Base-by-base conservation (phyloP, 2,888 invertebrate genomes). In the Cinara cedri region DNA sequence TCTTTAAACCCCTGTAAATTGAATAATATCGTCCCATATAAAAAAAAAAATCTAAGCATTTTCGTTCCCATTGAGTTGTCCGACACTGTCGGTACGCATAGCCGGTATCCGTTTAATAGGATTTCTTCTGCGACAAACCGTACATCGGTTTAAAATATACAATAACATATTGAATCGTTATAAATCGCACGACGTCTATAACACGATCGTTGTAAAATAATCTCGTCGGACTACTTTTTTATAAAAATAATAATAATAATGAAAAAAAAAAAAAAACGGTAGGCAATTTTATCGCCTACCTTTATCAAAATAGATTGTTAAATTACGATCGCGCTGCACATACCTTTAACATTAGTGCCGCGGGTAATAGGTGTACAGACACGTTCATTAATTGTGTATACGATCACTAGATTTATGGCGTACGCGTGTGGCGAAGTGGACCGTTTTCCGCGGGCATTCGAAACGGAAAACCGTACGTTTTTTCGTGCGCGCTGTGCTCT, bases 201-300 rank as follows among this genome's bases (percentile, higher is more conserved):
- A n/a, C n/a, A 26, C 16, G 26, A 24, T 26, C 34, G n/a, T 24
- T 51, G 8, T 68, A 13, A 8, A n/a, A 24, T 57, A 71, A 44
- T 57, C 44, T n/a, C 24, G 55, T 19, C 24, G 16, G 44, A 16
- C 10, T 70, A 68, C 70, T 54, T 42, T 49, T 70, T 19, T 14
- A 49, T 49, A 46, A 16, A 21, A n/a, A n/a, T n/a, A n/a, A n/a
- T n/a, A n/a, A n/a, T n/a, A n/a, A n/a, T n/a, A n/a, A n/a, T n/a
- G n/a, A n/a, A n/a, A n/a, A n/a, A n/a, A n/a, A 66, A 49, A 24
- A 66, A 49, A 26, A 68, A 68, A 68, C 49, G 24, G n/a, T n/a
- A n/a, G n/a, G n/a, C n/a, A n/a, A 68, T 34, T 34, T 34, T 4
- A 3, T 6, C 34, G 34, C 6, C 49, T 24, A 26, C 49, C 1